Base-by-base conservation (phyloP, 2,888 invertebrate genomes). In the Resseliella maxima region DNA sequence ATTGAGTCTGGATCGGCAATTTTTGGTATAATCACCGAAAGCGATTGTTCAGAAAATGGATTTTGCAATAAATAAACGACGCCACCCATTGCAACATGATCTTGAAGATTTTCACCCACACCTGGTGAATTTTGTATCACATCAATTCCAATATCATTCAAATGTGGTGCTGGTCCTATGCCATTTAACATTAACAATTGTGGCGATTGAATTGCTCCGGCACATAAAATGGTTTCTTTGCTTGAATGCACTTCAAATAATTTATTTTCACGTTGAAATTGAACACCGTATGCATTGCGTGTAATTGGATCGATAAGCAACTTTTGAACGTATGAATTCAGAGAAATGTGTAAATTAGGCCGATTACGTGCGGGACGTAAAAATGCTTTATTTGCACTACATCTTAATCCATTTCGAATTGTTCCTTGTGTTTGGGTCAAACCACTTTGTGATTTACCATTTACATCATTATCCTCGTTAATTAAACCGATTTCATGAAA, bases 101-200 rank as follows among this genome's bases (percentile, higher is more conserved):
- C 97, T 90, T 96, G 96, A 24, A 97, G 91, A 90, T 97, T 97
- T 87, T 92, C 90, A 0, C 97, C 97, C 0, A 97, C 96, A 0
- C 96, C 96, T 21, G 94, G 93, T 12, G 93, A 91, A 90, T 95
- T 90, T 0, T 91, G 92, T 31, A 95, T 90, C 0, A 94, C 92
- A 31, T 93, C 92, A 83, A 95, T 94, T 0, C 92, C 93, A 36
- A 93, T 89, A 83, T 94, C 92, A 86, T 92, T 90, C 3, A 96
- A 91, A 89, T 96, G 94, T 12, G 92, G 90, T 5, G 91, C 91
- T 0, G 95, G 94, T 3, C 96, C 96, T 18, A 97, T 92, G 0
- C 98, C 98, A 0, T 97, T 96, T 72, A 98, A 90, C 96, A 97
- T 96, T 46, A 98, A 92, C 27, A 98, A 89, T 89, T 98, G 97